Evolutionary conservation across 2,113 vertebrate genomes (phyloP).

Genomic region (Microtus pennsylvanicus): DNA sequence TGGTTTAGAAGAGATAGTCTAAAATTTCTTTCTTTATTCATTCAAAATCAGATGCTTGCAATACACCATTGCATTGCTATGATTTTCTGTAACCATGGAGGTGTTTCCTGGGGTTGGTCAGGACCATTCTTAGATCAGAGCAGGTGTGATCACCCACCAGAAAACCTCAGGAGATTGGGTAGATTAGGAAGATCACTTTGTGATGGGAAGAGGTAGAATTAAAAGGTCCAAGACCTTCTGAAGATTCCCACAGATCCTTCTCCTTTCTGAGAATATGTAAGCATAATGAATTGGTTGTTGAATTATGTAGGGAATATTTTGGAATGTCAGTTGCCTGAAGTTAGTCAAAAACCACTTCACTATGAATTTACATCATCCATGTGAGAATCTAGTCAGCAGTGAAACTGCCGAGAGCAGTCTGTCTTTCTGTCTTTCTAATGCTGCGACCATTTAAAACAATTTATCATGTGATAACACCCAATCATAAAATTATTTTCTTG

Average conservation of each 20-base stretch:
- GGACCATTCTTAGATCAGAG: not conserved
- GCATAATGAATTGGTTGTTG: not conserved
- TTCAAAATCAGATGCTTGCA: not conserved
- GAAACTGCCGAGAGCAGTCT: no score
- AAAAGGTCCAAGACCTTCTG: not conserved
- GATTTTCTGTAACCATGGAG: not conserved
- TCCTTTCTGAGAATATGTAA: not conserved
- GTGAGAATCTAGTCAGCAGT: not conserved
- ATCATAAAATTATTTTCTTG: no score
- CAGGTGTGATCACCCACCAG: no score
- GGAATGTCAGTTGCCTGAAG: no score
- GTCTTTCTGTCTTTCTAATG: no score
- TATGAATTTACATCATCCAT: not conserved
- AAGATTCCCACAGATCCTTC: no score
- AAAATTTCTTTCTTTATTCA: conserved; percentile 12
- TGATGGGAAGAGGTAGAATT: not conserved
- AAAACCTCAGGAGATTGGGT: no score
- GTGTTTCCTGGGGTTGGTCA: not conserved
- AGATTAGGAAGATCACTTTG: not conserved
- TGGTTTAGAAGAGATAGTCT: not conserved
- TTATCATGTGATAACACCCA: no score
- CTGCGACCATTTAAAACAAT: no score
- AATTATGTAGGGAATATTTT: not conserved
- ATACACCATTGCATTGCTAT: not conserved
- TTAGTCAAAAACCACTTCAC: not conserved